Evolutionary conservation across 2,888 invertebrate species (phyloP), one percentile per base, ranked within the genome.

Genomic region (Oconnorella tubifera): DNA sequence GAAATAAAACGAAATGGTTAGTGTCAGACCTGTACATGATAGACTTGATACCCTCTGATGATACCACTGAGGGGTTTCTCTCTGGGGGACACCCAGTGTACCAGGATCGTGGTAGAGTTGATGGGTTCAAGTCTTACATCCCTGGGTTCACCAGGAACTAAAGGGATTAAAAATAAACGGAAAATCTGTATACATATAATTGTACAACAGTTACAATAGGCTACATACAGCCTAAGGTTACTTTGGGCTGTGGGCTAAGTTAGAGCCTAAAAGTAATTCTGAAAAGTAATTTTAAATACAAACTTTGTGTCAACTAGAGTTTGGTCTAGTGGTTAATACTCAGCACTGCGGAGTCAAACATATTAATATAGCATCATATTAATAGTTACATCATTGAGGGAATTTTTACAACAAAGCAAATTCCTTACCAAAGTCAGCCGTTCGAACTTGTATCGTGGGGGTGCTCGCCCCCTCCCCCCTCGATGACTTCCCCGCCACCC

Each of bases 131-230:
- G 90, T 83, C 89, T 89, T 70, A 99, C 92, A 78, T 93, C 91
- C 83, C 92, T 91, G 58, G 99, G 99, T 84, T 95, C 91, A 72
- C 96, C 96, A 75, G 98, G 98, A 87, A 99, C 98, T 98, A 32
- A n/a, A 23, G 10, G 2, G 27, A 58, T 6, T 23, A n/a, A n/a
- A n/a, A 29, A 25, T 25, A 51, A 29, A 31, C 28, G 19, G 2
- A 10, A 53, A 1, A 10, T 27, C 2, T 29, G 19, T 14, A n/a
- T 53, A 29, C 28, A 27, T 25, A 53, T 27, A 53, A 19, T 53
- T 27, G 51, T n/a, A n/a, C n/a, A 51, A 1, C 23, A n/a, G n/a
- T n/a, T 28, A 51, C 23, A 50, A 1, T 50, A 25, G 49, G n/a
- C 23, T 23, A 2, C n/a, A 3, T 3, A 50, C 23, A 23, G 50